Conservation (phyloP, 2,888 invertebrate genomes). For the Uropetala carovei region DNA sequence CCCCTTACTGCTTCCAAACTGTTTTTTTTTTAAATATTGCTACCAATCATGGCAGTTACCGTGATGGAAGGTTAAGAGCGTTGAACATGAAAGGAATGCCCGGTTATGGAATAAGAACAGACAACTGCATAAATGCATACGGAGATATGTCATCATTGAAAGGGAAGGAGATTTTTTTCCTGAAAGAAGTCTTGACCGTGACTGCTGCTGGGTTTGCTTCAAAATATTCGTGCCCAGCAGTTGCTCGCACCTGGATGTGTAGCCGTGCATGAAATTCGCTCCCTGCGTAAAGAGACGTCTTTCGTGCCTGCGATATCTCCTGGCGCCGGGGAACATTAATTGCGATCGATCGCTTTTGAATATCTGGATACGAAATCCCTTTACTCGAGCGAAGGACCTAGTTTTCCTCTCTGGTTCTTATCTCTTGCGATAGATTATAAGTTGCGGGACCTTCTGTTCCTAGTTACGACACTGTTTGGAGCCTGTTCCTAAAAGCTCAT, state of each 20-base stretch:
- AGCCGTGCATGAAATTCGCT: slow-evolving; percentile 46
- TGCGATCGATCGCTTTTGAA: background rate
- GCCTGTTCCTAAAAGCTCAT: too few relatives aligned
- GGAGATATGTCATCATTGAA: background rate
- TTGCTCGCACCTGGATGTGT: background rate
- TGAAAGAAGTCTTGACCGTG: slow-evolving; percentile 24
- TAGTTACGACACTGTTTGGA: too few relatives aligned
- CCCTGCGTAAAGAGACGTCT: background rate
- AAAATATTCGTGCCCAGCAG: slow-evolving; percentile 29
- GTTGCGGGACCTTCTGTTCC: background rate
- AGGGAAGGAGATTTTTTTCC: slow-evolving; percentile 45
- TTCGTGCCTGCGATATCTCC: background rate
- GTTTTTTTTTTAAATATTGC: background rate
- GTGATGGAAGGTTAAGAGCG: background rate
- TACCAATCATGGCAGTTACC: background rate
- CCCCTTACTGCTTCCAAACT: background rate
- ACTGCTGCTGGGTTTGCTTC: slow-evolving; percentile 23
- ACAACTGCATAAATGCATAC: background rate
- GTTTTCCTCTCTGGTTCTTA: background rate
- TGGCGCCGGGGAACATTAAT: background rate
- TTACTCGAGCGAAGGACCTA: background rate
- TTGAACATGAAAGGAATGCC: background rate
- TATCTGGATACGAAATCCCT: background rate
- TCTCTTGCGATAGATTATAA: background rate
- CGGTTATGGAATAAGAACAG: background rate